Percentiles rank a stretch among this genome's conserved stretches.
Conservation (phyloP, 2,888 invertebrate species). For the Seira sanloemensis region DNA sequence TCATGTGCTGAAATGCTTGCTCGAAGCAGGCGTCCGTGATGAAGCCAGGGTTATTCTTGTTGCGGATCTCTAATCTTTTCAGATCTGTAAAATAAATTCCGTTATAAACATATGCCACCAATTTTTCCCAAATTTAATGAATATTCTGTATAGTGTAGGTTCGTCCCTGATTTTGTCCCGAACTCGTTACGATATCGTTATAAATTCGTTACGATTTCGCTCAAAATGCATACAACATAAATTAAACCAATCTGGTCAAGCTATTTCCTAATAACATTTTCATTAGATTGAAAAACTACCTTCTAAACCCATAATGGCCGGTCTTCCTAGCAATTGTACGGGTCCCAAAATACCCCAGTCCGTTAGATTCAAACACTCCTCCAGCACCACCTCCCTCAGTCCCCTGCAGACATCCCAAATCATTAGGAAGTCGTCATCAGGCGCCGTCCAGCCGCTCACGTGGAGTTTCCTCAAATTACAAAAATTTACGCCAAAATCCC, state of each 20-base stretch:
- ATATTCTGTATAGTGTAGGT: no score
- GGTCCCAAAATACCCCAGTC: conserved; percentile 35
- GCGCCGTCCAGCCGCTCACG: conserved; percentile 30
- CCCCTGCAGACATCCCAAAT: not conserved
- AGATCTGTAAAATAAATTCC: conserved; percentile 30
- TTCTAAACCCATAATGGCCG: conserved; percentile 30
- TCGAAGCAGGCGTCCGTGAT: conserved; percentile 37
- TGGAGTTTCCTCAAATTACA: conserved; percentile 27
- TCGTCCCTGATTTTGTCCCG: no score
- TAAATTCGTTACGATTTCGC: no score
- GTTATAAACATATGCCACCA: no score
- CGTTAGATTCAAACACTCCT: conserved; percentile 38
- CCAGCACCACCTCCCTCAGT: conserved; percentile 23
- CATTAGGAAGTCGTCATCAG: conserved; percentile 34
- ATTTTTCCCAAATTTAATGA: no score
- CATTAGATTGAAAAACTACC: no score
- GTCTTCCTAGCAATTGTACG: not conserved
- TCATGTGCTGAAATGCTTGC: conserved; percentile 26
- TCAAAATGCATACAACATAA: no score
- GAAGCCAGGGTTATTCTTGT: conserved; percentile 12
- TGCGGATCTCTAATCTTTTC: conserved; percentile 24
- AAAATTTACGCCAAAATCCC: conserved; percentile 35
- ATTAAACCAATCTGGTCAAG: no score
- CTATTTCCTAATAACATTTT: no score
- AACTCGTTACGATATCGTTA: no score